Evolutionary conservation across 2,113 vertebrate species (phyloP).

Genomic region (Telmatochromis sp.): DNA sequence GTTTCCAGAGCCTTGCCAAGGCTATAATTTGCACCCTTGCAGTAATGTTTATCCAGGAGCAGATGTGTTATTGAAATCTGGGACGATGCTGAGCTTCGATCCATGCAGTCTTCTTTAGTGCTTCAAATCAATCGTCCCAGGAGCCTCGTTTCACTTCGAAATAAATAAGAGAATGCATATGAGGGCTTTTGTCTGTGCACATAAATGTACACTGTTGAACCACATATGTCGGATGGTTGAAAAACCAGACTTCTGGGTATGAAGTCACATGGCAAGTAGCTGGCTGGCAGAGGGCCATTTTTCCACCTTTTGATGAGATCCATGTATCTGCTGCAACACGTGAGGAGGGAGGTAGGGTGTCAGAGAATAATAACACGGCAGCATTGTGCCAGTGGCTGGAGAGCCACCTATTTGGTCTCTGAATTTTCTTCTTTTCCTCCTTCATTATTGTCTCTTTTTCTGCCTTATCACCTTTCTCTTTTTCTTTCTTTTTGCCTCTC

Average conservation of each 20-base stretch:
- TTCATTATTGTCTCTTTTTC: neutral
- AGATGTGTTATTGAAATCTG: constrained; percentile 35
- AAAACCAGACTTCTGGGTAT: constrained; percentile 13
- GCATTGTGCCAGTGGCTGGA: neutral
- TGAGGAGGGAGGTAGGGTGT: constrained; percentile 28
- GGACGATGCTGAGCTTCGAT: neutral
- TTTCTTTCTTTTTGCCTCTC: neutral
- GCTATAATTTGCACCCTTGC: constrained; percentile 38
- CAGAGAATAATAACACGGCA: constrained; percentile 28
- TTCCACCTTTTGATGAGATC: constrained; percentile 50
- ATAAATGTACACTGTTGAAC: neutral
- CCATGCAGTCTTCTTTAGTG: neutral
- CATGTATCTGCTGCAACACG: constrained; percentile 51
- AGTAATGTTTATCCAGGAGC: constrained; percentile 41
- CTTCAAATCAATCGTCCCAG: neutral
- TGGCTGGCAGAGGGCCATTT: constrained; percentile 19
- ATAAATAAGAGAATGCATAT: neutral
- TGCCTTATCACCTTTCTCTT: neutral
- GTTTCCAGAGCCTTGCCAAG: constrained; percentile 8
- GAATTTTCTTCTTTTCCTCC: neutral
- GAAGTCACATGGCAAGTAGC: constrained; percentile 41
- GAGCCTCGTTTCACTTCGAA: neutral
- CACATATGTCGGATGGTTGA: constrained; percentile 14
- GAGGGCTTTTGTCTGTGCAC: neutral
- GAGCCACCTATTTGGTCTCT: neutral